Base-by-base conservation (phyloP, 2,888 invertebrate genomes). In the Rhingia rostrata region DNA sequence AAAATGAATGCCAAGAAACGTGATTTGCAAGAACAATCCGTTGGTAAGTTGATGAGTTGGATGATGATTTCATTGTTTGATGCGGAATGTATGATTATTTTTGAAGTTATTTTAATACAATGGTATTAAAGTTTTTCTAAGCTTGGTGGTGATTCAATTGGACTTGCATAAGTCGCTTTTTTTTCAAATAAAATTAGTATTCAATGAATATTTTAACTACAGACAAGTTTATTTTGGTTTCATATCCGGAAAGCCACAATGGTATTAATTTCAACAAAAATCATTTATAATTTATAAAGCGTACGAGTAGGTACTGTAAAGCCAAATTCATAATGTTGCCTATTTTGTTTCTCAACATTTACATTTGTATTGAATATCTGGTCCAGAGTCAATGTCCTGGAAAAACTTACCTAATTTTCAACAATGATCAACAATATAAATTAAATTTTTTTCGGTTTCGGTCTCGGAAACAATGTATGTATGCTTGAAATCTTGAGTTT, bases 11-110 rank as follows among this genome's bases (percentile, higher is more conserved):
- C 70, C 58, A 66, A 66, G 22, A 69, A 47, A 70, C 35, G 47
- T 66, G 63, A 56, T 64, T 77, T 41, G 60, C 47, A 72, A 60
- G 45, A 54, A 41, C 64, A 70, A 43, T 63, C 32, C 14, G 32
- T 54, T 47, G 69, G 22, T 47, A 0, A 32, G 35, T 1, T 2
- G 32, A 58, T 35, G 22, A 60, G 37, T 39, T 45, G 22, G 22
- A 37, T 45, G 47, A 77, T 82, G 77, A 82, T 72, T 82, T 82
- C 82, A 82, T 81, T 69, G 64, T 30, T 53, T 56, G 12, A 14
- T 75, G 10, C 39, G 58, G 43, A 75, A 75, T 49, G 37, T 63
- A 22, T 63, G 39, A 51, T n/a, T 22, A 49, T 58, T 37, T 33
- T 35, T 30, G 7, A 43, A 79, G 41, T 58, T 70, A 78, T 58